A percentile compares a stretch with the other conserved stretches of the same genome.
These are phyloP conservation scores for Microctenopoma stevenorrisi DNA, from an alignment of 2,797 vertebrate genomes.

Conservation along the genomic window DNA sequence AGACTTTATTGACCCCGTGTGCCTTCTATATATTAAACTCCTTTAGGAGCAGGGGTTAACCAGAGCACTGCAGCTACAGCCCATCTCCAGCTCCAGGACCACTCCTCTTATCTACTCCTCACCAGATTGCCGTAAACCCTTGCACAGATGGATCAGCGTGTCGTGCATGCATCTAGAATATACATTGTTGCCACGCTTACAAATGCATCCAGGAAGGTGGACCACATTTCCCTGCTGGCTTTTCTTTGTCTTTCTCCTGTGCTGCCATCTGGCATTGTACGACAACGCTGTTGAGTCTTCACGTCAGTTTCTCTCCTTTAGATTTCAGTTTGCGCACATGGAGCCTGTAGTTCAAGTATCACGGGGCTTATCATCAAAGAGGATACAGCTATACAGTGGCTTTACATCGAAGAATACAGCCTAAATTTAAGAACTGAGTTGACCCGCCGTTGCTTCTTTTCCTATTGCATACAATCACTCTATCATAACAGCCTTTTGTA, in stretches of 20 bases:
- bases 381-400: not conserved
- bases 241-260: constrained; percentile 25
- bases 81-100: not conserved
- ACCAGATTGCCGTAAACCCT: constrained; percentile 28
- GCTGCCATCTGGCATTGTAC: not conserved
- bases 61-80: constrained; percentile 2
- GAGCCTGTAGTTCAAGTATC: not conserved
- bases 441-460: not conserved
- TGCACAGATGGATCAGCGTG: constrained; percentile 24
- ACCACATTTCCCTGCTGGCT: constrained; percentile 22
- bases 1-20: constrained; percentile 2
- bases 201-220: constrained; percentile 26
- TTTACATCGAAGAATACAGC: constrained; percentile 13
- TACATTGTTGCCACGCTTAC: constrained; percentile 30
- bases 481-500: constrained; percentile 25
- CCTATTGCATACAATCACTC: constrained; percentile 16
- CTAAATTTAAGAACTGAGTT: not conserved
- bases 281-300: not conserved
- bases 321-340: not conserved
- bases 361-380: not conserved
- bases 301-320: constrained; percentile 4
- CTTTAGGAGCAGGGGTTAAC: constrained; percentile 2
- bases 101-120: constrained; percentile 11
- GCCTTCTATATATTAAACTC: constrained; percentile 10
- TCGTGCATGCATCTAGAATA: constrained; percentile 13